Evolutionary conservation across 2,888 invertebrate species (phyloP), one percentile per base, ranked within the genome.

Genomic region (Chymomyza fuscimana): DNA sequence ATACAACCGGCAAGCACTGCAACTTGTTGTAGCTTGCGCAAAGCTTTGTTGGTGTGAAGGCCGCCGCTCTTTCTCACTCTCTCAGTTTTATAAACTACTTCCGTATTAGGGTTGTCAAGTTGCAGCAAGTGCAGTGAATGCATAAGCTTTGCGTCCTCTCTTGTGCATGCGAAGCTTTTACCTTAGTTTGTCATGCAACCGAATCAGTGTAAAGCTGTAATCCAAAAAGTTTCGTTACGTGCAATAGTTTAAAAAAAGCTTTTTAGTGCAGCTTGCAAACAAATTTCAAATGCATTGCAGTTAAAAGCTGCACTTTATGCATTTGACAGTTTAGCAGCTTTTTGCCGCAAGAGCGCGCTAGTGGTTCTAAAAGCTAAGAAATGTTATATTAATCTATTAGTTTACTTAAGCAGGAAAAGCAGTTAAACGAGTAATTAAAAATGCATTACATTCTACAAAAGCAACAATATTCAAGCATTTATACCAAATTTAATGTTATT

Each of bases 1-100:
- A 56, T n/a, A 54, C 54, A 54, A 16, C 69, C 69, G 69, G 69
- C 54, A 64, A 65, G 50, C 46, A 36, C n/a, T 36, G 78, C 84
- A 87, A 84, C 84, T 84, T 84, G 69, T 69, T 25, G 87, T 82
- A 52, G 82, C 75, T 67, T 58, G 51, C 50, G 29, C 61, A 32
- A 54, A 54, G 54, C 54, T 54, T n/a, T 16, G 19, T 12, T 15
- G 10, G 36, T 61, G 16, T 61, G 5, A 36, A 61, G 36, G 36
- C 32, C 7, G 4, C 5, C 25, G 10, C 56, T 58, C 19, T 22
- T 62, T 50, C 25, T n/a, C 22, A 12, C 52, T 15, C 36, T 32
- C 6, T 5, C 61, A 46, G 40, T 46, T 46, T 10, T 56, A 40
- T 15, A 73, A 73, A 74, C 46, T 29, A 32, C 4, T 46, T 46